Evolutionary conservation across 2,797 vertebrate genomes (phyloP), one percentile per base, ranked within the genome.

Genomic region (Erpetoichthys calabaricus): DNA sequence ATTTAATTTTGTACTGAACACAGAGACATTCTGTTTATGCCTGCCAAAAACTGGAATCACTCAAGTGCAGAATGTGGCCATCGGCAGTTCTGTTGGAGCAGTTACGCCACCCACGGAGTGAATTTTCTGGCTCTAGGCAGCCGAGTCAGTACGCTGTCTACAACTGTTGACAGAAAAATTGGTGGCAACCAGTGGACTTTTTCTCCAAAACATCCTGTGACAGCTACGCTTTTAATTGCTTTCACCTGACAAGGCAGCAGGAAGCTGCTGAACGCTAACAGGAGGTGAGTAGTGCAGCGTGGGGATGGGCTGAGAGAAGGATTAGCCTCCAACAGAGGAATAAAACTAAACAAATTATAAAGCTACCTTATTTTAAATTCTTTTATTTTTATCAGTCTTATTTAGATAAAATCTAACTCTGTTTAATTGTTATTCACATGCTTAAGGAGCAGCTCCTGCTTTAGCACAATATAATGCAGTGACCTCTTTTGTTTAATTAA

Each of bases 61-160:
- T 25, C 25, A 25, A 25, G 25, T 25, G 25, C 25, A 25, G 25
- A 25, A 44, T 25, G 54, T 56, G 7, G 55, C 62, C 58, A 54
- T 41, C 41, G 45, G 58, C 58, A 7, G 47, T 44, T 7, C 45
- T 42, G 25, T 6, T 45, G 45, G 25, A 51, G 8, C 6, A 43
- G 10, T 43, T 42, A 8, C 57, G 45, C 58, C 58, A 50, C 57
- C 54, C 55, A 63, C 55, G 25, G 47, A 57, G 62, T 3, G 42
- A 56, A 45, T 25, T 7, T 42, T 44, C 5, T 59, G 49, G 47
- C 55, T 59, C 50, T 10, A 45, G 55, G 49, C 51, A 57, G 6
- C 51, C 57, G 51, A 25, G 7, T 59, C 59, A 60, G 57, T 53
- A 7, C 53, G 59, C 44, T 56, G 45, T 3, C 46, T 56, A 10